Percentiles rank a stretch among this genome's conserved stretches.
phyloP scores from a whole-genome alignment of 2,797 vertebrate species.

The Sciaenops ocellatus region DNA sequence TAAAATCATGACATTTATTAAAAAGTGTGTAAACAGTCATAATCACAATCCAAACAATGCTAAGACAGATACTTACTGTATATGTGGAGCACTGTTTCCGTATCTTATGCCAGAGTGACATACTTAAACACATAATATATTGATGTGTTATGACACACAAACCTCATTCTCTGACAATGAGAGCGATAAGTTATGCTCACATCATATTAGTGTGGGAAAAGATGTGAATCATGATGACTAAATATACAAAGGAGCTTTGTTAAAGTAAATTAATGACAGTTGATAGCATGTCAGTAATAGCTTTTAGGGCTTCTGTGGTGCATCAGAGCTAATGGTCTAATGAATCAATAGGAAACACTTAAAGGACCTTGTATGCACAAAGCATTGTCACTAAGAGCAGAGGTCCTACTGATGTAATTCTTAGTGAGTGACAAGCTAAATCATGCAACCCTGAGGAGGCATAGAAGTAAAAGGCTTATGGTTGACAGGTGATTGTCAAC shows the following conservation, averaged over 20 bases:
- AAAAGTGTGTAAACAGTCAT: background rate
- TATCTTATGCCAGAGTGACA: background rate
- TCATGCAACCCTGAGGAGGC: conserved; percentile 15
- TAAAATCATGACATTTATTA: conserved; percentile 9
- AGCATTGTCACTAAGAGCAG: conserved; percentile 40
- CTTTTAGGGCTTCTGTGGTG: conserved; percentile 54
- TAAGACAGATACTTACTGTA: background rate
- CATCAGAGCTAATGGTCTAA: conserved; percentile 49
- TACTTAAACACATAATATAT: conserved; percentile 23
- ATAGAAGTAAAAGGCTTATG: conserved; percentile 35
- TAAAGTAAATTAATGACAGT: conserved; percentile 41
- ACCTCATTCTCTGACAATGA: conserved; percentile 7
- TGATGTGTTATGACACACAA: conserved; percentile 34
- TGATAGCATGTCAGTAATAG: conserved; percentile 45
- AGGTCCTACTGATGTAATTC: conserved; percentile 21
- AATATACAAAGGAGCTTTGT: conserved; percentile 42
- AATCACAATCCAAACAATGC: conserved; percentile 4
- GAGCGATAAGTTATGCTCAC: conserved; percentile 20
- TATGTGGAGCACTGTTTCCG: background rate
- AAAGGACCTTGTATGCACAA: conserved; percentile 46
- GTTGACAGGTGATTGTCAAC: conserved; percentile 38
- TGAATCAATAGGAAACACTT: conserved; percentile 74
- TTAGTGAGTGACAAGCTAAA: conserved; percentile 22
- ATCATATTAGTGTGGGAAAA: conserved; percentile 35
- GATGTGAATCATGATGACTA: conserved; percentile 38